Conservation (phyloP, 2,888 invertebrate species). For the Lasioglossum pauxillum region DNA sequence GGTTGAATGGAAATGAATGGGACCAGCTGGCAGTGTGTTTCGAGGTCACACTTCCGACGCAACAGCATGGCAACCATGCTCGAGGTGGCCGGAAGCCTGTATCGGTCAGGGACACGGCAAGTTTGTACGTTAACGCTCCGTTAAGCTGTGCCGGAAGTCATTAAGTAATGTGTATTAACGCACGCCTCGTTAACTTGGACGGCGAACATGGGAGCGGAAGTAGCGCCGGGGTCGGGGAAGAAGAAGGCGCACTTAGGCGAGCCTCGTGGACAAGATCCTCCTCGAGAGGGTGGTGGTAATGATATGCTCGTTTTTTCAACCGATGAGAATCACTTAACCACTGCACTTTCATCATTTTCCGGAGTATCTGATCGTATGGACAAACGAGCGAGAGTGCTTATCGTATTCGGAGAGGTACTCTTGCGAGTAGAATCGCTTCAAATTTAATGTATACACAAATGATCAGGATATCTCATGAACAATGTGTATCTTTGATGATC, state of each 20-base stretch:
- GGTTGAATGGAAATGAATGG: neutral
- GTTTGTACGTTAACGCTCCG: constrained; percentile 51
- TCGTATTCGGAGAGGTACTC: no score
- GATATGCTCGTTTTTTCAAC: neutral
- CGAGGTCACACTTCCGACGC: constrained; percentile 18
- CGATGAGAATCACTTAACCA: neutral
- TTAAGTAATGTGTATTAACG: constrained; percentile 57
- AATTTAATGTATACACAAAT: no score
- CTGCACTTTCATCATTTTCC: neutral
- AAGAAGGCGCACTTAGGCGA: neutral
- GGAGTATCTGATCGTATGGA: neutral
- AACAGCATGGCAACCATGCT: constrained; percentile 22
- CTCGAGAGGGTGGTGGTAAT: neutral
- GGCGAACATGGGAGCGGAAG: constrained; percentile 41
- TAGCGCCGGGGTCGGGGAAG: neutral
- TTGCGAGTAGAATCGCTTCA: no score
- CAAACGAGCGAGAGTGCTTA: no score
- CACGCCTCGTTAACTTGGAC: constrained; percentile 40
- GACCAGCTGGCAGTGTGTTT: constrained; percentile 25
- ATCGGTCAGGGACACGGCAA: constrained; percentile 44
- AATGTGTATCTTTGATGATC: no score
- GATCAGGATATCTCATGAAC: no score
- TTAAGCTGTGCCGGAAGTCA: constrained; percentile 53
- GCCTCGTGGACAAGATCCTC: neutral
- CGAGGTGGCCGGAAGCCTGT: constrained; percentile 20